Conservation (phyloP, 2,888 invertebrate genomes). For the Fragum sueziense region DNA sequence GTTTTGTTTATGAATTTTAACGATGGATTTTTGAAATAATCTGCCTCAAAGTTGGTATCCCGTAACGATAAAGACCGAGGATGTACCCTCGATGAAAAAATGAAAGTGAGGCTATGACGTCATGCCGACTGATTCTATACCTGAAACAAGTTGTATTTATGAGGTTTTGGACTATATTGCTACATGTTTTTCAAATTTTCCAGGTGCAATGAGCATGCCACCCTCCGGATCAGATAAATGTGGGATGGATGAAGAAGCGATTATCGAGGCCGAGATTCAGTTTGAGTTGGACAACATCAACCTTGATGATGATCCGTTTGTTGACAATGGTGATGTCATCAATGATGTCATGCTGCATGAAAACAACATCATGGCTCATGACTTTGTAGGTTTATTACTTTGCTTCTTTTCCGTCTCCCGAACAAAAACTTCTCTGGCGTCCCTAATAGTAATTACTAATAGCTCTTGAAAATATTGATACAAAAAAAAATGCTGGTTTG, state of each 20-base stretch:
- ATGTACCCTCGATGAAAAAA: too few relatives aligned
- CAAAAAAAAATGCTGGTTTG: background rate
- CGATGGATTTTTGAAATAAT: too few relatives aligned
- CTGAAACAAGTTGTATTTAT: too few relatives aligned
- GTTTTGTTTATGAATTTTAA: too few relatives aligned
- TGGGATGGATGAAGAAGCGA: slow-evolving; percentile 65
- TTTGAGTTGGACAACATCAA: slow-evolving; percentile 68
- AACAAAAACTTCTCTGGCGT: too few relatives aligned
- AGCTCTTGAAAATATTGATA: background rate
- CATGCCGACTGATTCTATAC: too few relatives aligned
- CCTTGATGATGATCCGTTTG: slow-evolving; percentile 58
- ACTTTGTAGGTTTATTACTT: background rate
- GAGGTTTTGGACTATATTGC: background rate
- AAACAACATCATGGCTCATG: background rate
- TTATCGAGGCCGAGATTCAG: slow-evolving; percentile 69
- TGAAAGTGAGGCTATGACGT: too few relatives aligned
- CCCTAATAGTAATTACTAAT: too few relatives aligned
- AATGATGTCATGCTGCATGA: background rate
- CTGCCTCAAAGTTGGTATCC: too few relatives aligned
- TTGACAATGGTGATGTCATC: slow-evolving; percentile 25
- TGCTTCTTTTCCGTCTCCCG: too few relatives aligned
- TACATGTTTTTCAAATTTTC: background rate
- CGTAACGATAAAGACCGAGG: too few relatives aligned
- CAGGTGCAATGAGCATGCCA: slow-evolving; percentile 60
- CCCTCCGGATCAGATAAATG: slow-evolving; percentile 51